Percentiles rank a stretch among this genome's conserved stretches.
These are phyloP conservation scores for Myotis myotis DNA, from an alignment of 2,797 vertebrate species.

Conservation along the genomic window DNA sequence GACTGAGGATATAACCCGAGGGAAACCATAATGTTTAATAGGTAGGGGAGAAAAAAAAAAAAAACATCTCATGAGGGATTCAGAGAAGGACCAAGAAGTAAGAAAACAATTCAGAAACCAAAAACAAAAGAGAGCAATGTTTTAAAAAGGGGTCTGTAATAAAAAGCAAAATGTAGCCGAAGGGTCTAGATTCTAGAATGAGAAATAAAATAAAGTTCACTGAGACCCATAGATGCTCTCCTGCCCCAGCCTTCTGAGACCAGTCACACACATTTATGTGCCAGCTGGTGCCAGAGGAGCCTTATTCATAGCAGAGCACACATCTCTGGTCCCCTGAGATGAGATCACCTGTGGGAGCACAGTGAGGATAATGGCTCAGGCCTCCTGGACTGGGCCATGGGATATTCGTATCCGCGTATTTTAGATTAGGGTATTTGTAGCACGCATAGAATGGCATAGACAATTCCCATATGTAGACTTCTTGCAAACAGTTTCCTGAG, in stretches of 20 bases:
- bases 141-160: not conserved
- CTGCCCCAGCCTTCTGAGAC: not conserved
- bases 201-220: not conserved
- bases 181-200: not conserved
- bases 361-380: not conserved
- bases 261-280: not conserved
- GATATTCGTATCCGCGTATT: not conserved
- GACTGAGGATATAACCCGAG: not conserved
- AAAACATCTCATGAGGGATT: not conserved
- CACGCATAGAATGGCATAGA: not conserved
- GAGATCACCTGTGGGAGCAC: not conserved
- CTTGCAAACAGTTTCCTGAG: not conserved
- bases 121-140: not conserved
- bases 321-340: not conserved
- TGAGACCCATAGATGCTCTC: not conserved
- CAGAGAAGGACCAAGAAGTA: not conserved
- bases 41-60: not conserved
- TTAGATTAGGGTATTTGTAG: not conserved
- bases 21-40: not conserved
- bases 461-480: not conserved
- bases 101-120: not conserved
- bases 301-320: not conserved
- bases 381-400: accelerated
- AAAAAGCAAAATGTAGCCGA: not conserved
- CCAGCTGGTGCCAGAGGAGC: not conserved